Percentiles rank a stretch among this genome's conserved stretches.
Evolutionary conservation across 2,797 vertebrate genomes (phyloP).

Genomic region (Spea hammondii): DNA sequence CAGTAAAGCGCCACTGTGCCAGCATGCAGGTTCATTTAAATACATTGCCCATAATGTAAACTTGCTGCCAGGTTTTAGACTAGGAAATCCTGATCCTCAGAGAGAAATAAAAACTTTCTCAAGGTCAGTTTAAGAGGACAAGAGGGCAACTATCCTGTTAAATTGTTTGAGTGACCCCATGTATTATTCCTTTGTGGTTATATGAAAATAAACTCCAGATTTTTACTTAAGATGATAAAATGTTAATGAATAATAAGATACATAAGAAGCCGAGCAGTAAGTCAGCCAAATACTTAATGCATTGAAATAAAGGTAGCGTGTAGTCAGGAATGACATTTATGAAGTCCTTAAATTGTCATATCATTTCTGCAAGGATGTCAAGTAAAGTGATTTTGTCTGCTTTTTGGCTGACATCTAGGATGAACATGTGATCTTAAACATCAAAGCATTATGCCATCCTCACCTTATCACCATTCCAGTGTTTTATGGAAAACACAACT

Average conservation of each 20-base stretch:
- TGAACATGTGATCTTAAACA: conserved; percentile 3
- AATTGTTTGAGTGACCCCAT: neutral
- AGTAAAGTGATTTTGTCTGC: neutral
- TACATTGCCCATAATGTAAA: conserved; percentile 58
- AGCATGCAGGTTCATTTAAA: conserved; percentile 60
- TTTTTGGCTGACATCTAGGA: neutral
- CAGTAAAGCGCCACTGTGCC: conserved; percentile 61
- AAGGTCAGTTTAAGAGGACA: conserved; percentile 28
- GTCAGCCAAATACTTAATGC: too few relatives aligned
- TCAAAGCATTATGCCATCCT: conserved; percentile 1
- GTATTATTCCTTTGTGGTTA: too few relatives aligned
- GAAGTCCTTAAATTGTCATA: neutral
- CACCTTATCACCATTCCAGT: conserved; percentile 9
- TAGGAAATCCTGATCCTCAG: conserved; percentile 47
- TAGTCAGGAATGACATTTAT: neutral
- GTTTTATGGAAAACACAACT: conserved; percentile 28
- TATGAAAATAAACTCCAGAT: too few relatives aligned
- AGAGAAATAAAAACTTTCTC: conserved; percentile 46
- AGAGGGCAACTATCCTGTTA: neutral
- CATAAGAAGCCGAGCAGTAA: neutral
- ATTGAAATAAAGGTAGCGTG: neutral
- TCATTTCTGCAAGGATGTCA: neutral
- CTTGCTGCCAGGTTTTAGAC: conserved; percentile 46
- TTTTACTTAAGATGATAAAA: too few relatives aligned
- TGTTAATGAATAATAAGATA: neutral